Conservation (phyloP, 1,140 invertebrate species). For the Asobara japonica region DNA sequence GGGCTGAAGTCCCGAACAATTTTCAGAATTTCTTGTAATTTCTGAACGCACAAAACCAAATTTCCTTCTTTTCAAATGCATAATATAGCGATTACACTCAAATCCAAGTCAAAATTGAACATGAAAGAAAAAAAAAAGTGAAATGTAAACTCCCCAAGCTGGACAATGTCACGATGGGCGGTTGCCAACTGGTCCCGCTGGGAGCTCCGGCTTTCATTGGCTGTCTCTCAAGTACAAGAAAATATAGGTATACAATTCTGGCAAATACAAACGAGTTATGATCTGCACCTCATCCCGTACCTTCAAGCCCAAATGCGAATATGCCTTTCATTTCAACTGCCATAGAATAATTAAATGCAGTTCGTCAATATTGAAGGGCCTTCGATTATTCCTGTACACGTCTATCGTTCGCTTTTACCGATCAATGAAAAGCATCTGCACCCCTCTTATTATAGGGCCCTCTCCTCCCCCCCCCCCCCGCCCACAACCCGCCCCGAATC, state of each 20-base stretch:
- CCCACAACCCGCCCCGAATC: background rate
- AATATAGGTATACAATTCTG: background rate
- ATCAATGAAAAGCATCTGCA: constrained; percentile 8
- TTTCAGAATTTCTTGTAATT: too few relatives aligned
- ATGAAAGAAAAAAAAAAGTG: constrained; percentile 35
- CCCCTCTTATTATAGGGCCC: background rate
- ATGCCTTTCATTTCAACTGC: constrained; percentile 26
- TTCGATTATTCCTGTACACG: constrained; percentile 19
- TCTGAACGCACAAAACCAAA: too few relatives aligned
- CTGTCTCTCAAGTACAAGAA: constrained; percentile 48
- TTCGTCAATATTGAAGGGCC: constrained; percentile 22
- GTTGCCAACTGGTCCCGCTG: constrained; percentile 65
- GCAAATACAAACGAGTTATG: background rate
- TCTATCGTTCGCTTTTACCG: constrained; percentile 12
- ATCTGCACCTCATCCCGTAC: background rate
- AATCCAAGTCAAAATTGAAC: background rate
- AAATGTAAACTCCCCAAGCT: constrained; percentile 17
- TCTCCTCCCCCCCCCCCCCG: background rate
- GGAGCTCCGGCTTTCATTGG: constrained; percentile 46
- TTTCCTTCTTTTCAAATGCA: background rate
- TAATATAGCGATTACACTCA: background rate
- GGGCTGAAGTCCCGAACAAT: too few relatives aligned
- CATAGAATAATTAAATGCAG: constrained; percentile 26
- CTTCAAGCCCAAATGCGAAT: constrained; percentile 15
- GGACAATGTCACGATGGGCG: constrained; percentile 63